Evolutionary conservation across 2,113 vertebrate species (phyloP), one percentile per base, ranked within the genome.

Genomic region (Bungarus multicinctus): DNA sequence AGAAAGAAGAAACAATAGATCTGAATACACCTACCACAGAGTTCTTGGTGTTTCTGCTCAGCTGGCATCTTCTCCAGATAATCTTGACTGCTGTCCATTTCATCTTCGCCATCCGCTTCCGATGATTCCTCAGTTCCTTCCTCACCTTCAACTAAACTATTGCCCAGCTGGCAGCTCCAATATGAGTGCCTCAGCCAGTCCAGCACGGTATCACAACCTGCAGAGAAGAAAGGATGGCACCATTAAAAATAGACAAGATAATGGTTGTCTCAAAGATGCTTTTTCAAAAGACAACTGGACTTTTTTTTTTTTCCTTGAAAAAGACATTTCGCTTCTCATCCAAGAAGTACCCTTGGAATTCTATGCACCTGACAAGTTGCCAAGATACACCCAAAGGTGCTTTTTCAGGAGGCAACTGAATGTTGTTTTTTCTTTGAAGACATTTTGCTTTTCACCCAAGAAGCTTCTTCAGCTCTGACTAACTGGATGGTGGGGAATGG

Each of bases 171-270:
- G 81, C 98, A 98, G 94, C 98, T 99, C 99, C 99, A 99, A 94
- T 98, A 99, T 0, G 98, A 98, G 92, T 98, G 98, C 93, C 98
- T 98, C 22, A 99, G 98, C 99, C 99, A 99, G n/a, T 98, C 97
- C 94, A 99, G 97, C n/a, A 99, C 98, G 95, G 98, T 98, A 87
- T 98, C 97, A 58, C 99, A 99, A 0, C 98, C 98, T 99, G 88
- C 53, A 43, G 25, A 0, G 88, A 55, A 95, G 11, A 39, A 58
- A 0, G 18, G 22, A 54, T 0, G 0, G 47, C 20, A 25, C 0
- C 5, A 3, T 50, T 54, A 27, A 54, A 20, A 47, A 16, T 0
- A 30, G 4, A 81, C 34, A 43, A 20, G 18, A 20, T 9, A 43
- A 81, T 4, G 43, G 34, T 9, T 22, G 34, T 43, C 74, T 22